Base-by-base conservation (phyloP, 2,797 vertebrate genomes). In the Clarias pachynema region DNA sequence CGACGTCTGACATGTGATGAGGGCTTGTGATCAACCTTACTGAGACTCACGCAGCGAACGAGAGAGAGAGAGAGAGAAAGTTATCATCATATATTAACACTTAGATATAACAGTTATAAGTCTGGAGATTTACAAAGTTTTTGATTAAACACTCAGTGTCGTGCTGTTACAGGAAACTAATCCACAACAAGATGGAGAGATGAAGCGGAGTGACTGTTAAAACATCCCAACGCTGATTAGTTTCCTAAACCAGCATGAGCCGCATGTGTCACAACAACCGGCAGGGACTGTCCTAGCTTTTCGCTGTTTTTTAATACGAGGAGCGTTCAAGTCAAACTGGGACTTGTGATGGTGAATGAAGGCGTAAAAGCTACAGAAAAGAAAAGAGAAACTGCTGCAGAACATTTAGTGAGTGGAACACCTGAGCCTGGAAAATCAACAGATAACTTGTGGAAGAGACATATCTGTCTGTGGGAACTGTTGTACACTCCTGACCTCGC, bases 11-110 rank as follows among this genome's bases (percentile, higher is more conserved):
- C 85, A 87, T 90, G 89, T 88, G 88, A 88, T 84, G 81, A 78
- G 74, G 69, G 73, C 89, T 89, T 83, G 84, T 89, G 87, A 90
- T 90, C 59, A 65, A 53, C 57, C 14, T 75, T 73, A 87, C 44
- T 9, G 7, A 60, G 34, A 9, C 9, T 24, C 22, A 44, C 0
- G 3, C 20, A 68, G 65, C 31, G 65, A 68, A 31, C 34, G 66
- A 68, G 16, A 34, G 66, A 4, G 66, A 34, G 65, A 34, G 65
- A 34, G 66, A 66, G 66, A 68, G 66, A 68, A 16, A 68, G 66
- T 49, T 16, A 15, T 29, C 3, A 7, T 74, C 12, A 44, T 2
- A 72, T 5, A 72, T 44, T 10, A 1, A 22, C 1, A 40, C 4
- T n/a, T 14, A 20, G 16, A 68, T 18, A 68, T 3, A 18, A 68